Base-by-base conservation (phyloP, 2,888 invertebrate genomes). In the Aricia artaxerxes region DNA sequence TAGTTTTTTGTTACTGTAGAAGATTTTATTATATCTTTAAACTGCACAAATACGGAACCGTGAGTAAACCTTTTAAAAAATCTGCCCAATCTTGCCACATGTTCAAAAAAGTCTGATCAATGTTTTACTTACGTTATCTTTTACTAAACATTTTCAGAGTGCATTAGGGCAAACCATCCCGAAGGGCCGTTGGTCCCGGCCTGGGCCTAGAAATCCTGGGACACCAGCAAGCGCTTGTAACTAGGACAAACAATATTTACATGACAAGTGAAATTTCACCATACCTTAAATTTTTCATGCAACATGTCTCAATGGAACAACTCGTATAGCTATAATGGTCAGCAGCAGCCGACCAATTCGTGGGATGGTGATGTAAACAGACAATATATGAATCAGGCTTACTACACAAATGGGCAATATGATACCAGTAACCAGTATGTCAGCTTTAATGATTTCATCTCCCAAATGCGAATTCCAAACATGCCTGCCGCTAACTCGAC, bases 241-340 rank as follows among this genome's bases (percentile, higher is more conserved):
- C 69, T 35, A 53, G 31, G 53, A 81, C 83, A 83, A 85, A 81
- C 80, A 84, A 82, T 83, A 81, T 80, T 80, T 80, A 80, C 82
- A 60, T 82, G 80, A 85, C 87, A 84, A 82, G 82, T 80, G 73
- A 82, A 81, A 78, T 82, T 82, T 78, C 80, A 81, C 79, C 85
- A 82, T 85, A 87, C 89, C 89, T 87, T 87, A 85, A 86, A 88
- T 88, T 82, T 85, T 86, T 83, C 80, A 75, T 81, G 73, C 82
- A 83, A 90, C 83, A 94, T 94, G 94, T 92, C 93, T 82, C 91
- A 94, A 86, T 93, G 94, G 94, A 94, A 94, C 85, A 93, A 92
- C 82, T 88, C 92, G 73, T 92, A 92, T 85, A 84, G 85, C 83
- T 93, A 91, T 82, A 92, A 92, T 81, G 90, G 90, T 84, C 93